Base-by-base conservation (phyloP, 2,888 invertebrate species). In the Cerceris rybyensis region DNA sequence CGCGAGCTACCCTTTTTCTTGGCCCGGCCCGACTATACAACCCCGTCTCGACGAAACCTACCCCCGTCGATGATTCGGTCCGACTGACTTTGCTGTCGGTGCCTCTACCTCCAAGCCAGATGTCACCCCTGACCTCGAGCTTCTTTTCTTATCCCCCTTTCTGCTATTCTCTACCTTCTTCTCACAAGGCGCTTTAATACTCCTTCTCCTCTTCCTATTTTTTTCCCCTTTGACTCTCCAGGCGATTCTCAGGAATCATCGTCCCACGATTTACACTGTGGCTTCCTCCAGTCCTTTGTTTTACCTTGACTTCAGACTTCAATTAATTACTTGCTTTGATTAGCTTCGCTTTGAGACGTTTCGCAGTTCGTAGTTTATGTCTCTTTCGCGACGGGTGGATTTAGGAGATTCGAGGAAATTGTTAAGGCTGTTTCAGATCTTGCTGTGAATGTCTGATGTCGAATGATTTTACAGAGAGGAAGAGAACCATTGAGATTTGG, bases 61-160 rank as follows among this genome's bases (percentile, higher is more conserved):
- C 81, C 81, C 83, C 74, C 71, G 70, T 76, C 55, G 61, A 77
- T 59, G 81, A 74, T 72, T 70, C 76, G 69, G 17, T 49, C 57
- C 58, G 66, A 61, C 78, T 61, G 76, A 67, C 78, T 70, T 66
- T 17, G 46, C 43, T 52, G 17, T 14, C 60, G 11, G 16, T 43
- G 55, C 65, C 61, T 41, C 71, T 61, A 61, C 61, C 42, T 17
- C n/a, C 54, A 49, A 42, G 46, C 75, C 67, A 73, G 70, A 83
- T 75, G 60, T 82, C 69, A 68, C 61, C 69, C 64, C 75, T 75
- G 57, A 75, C 78, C 70, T 61, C 58, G 70, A 55, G n/a, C 70
- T 57, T 76, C 80, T 78, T 80, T 80, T 79, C 83, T 84, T 76
- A 75, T 65, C 59, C 54, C 67, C 54, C 28, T 49, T 11, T 13